Percentiles rank a stretch among this genome's conserved stretches.
Evolutionary conservation across 2,113 vertebrate species (phyloP).

Genomic region (Lethenteron camtschaticum): DNA sequence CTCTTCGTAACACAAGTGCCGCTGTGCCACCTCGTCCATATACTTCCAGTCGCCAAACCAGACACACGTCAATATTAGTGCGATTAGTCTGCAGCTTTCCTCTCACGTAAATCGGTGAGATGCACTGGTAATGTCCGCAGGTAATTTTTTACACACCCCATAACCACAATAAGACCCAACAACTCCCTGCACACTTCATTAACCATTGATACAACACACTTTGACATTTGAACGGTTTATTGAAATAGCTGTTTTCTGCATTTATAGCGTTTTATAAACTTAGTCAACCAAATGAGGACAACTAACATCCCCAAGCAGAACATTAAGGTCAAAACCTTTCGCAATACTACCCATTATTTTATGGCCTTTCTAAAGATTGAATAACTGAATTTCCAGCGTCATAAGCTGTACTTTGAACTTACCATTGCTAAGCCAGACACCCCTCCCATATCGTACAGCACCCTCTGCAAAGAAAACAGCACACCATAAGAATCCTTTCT

Average conservation of each 20-base stretch:
- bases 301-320: background rate
- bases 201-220: too few relatives aligned
- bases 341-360: background rate
- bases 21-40: slow-evolving; percentile 33
- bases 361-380: background rate
- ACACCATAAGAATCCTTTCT: background rate
- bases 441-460: slow-evolving; percentile 27
- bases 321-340: background rate
- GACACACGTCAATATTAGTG: too few relatives aligned
- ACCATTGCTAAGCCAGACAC: slow-evolving; percentile 25
- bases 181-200: too few relatives aligned
- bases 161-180: background rate
- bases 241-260: too few relatives aligned
- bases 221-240: too few relatives aligned
- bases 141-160: slow-evolving; percentile 5
- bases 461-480: slow-evolving; percentile 18
- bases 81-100: too few relatives aligned
- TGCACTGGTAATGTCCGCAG: slow-evolving; percentile 11
- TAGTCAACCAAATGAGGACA: too few relatives aligned
- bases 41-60: slow-evolving; percentile 17
- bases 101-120: background rate
- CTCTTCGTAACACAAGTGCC: slow-evolving; percentile 28
- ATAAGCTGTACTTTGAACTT: slow-evolving; percentile 6
- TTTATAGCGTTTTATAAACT: too few relatives aligned
- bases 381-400: background rate